phyloP scores from a whole-genome alignment of 1,140 invertebrate genomes.

The Euborellia annulipes region DNA sequence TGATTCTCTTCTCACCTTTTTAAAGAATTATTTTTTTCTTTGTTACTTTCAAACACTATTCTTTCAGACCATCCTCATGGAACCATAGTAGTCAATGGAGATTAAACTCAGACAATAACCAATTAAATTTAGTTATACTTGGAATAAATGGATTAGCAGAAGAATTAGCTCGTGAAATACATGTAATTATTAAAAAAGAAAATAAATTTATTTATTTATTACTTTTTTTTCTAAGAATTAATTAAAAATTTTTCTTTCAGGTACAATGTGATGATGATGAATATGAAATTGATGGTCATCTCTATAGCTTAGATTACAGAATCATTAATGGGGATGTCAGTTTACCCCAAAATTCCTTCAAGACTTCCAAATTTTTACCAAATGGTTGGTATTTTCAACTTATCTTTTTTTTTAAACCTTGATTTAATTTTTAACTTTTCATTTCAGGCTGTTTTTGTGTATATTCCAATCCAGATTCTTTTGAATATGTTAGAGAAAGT shows the following conservation, averaged over 20 bases:
- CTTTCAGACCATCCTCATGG: slow-evolving; percentile 44
- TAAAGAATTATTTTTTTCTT: background rate
- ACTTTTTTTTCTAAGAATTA: background rate
- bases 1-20: background rate
- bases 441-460: slow-evolving; percentile 65
- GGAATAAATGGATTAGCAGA: slow-evolving; percentile 61
- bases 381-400: slow-evolving; percentile 40
- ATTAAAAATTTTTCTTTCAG: slow-evolving; percentile 24
- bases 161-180: slow-evolving; percentile 60
- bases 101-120: slow-evolving; percentile 47
- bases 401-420: too few relatives aligned
- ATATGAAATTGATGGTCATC: slow-evolving; percentile 65
- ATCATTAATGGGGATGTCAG: slow-evolving; percentile 74
- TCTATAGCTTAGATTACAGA: slow-evolving; percentile 70
- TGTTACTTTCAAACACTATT: slow-evolving; percentile 7
- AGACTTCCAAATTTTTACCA: slow-evolving; percentile 57
- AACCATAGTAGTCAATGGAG: slow-evolving; percentile 49
- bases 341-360: slow-evolving; percentile 58
- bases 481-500: slow-evolving; percentile 82
- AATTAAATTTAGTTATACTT: slow-evolving; percentile 56
- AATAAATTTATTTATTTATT: background rate
- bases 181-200: slow-evolving; percentile 37
- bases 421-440: too few relatives aligned
- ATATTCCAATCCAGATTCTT: slow-evolving; percentile 78
- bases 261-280: slow-evolving; percentile 62